phyloP scores from a whole-genome alignment of 2,113 vertebrate genomes.

The Sylvietta virens region DNA sequence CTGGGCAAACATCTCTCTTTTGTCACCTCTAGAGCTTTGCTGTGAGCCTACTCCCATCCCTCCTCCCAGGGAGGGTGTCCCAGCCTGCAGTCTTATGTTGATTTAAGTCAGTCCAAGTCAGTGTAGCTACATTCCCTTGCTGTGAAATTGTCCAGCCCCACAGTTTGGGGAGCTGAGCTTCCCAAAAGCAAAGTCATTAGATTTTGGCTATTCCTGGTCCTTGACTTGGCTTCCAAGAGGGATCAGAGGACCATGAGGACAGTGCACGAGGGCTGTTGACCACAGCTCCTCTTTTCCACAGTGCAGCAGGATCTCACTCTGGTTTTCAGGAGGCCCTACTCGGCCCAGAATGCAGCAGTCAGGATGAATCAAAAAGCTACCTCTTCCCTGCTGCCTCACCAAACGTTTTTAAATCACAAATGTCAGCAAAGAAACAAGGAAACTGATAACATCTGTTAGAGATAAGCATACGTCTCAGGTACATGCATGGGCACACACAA shows the following conservation, averaged over 20 bases:
- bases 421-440: not conserved
- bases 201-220: not conserved
- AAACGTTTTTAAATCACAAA: not conserved
- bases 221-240: not conserved
- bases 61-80: not conserved
- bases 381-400: not conserved
- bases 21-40: not conserved
- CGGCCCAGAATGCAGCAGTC: not conserved
- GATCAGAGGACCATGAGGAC: not conserved
- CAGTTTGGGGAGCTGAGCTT: not conserved
- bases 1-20: not conserved
- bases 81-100: not conserved
- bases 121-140: not conserved
- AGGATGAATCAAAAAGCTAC: not conserved
- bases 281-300: not conserved
- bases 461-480: accelerated
- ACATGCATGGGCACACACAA: not conserved
- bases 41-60: not conserved
- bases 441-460: slow-evolving; percentile 1
- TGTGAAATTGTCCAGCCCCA: not conserved
- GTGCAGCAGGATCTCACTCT: not conserved
- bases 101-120: not conserved
- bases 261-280: accelerated
- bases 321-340: not conserved
- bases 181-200: not conserved